Conservation (phyloP, 1,140 invertebrate species). For the Hormaphis cornu region DNA sequence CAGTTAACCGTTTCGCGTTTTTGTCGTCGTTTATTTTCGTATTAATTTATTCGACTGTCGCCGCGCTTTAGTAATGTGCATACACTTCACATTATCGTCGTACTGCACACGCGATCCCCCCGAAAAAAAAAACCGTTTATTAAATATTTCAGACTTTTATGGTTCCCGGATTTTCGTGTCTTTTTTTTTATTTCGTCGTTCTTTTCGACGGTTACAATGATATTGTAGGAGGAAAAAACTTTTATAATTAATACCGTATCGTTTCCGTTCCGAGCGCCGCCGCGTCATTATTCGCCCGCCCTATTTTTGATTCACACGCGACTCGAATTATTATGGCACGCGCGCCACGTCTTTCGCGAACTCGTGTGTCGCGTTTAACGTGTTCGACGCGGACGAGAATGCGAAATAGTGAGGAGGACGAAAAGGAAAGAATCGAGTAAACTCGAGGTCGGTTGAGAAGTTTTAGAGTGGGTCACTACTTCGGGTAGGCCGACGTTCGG, state of each 20-base stretch:
- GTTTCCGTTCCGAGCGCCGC: conserved; percentile 7
- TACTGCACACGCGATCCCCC: conserved; percentile 1
- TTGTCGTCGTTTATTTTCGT: neutral
- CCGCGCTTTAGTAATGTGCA: neutral
- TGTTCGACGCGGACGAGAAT: too few species aligned
- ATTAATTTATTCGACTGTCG: conserved; percentile 24
- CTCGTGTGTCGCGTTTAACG: neutral
- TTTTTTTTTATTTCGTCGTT: neutral
- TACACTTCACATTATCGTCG: neutral
- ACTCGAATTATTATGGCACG: too few species aligned
- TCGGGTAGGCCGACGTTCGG: too few species aligned
- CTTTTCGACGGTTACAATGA: conserved; percentile 11
- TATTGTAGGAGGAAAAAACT: conserved; percentile 20
- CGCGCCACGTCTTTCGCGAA: conserved; percentile 18
- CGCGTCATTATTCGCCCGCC: neutral
- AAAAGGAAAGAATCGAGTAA: too few species aligned
- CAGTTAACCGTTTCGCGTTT: conserved; percentile 25
- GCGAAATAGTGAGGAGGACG: too few species aligned
- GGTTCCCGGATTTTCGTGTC: conserved; percentile 7
- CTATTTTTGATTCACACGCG: conserved; percentile 24
- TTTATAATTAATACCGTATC: conserved; percentile 28
- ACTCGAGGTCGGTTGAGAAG: too few species aligned
- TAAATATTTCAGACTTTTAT: conserved; percentile 20
- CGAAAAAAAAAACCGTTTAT: conserved; percentile 24
- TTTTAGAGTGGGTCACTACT: too few species aligned